Evolutionary conservation across 2,113 vertebrate genomes (phyloP).

Genomic region (Pseudorhombus dupliciocellatus): DNA sequence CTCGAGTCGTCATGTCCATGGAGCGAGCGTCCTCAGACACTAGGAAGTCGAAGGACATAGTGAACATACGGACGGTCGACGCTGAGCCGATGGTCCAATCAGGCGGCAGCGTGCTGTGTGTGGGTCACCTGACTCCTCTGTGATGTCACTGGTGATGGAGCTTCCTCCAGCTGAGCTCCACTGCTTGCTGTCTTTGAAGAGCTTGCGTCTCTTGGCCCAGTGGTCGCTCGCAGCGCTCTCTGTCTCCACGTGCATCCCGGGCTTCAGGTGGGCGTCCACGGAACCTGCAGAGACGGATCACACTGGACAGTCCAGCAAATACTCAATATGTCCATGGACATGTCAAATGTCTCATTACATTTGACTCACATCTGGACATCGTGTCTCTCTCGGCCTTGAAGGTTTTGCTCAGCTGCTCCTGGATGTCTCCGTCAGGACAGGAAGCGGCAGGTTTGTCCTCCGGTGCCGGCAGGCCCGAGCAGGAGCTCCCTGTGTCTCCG

Average conservation of each 20-base stretch:
- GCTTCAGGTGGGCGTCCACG: slow-evolving; percentile 73
- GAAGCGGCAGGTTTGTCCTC: not conserved
- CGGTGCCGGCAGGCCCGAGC: slow-evolving; percentile 29
- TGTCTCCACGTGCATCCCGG: slow-evolving; percentile 71
- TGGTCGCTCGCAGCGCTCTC: slow-evolving; percentile 82
- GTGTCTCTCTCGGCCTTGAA: slow-evolving; percentile 35
- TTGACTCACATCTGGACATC: slow-evolving; percentile 64
- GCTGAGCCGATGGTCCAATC: not conserved
- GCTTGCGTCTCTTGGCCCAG: slow-evolving; percentile 86
- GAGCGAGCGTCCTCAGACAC: slow-evolving; percentile 86
- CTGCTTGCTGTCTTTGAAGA: slow-evolving; percentile 87
- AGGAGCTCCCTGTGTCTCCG: slow-evolving; percentile 27
- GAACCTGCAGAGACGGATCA: no score
- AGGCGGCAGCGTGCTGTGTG: not conserved
- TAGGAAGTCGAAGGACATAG: slow-evolving; percentile 31
- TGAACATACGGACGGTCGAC: not conserved
- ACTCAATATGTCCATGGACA: not conserved
- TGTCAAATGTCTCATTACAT: not conserved
- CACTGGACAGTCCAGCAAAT: no score
- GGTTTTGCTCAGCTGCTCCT: slow-evolving; percentile 28
- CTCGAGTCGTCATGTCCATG: slow-evolving; percentile 78
- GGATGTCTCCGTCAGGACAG: not conserved
- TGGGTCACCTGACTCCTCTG: slow-evolving; percentile 84
- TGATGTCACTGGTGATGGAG: slow-evolving; percentile 87
- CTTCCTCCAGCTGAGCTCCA: slow-evolving; percentile 85